Conservation (phyloP, 92 coral and sea anemone species). For the Epizoanthus fatuus region DNA sequence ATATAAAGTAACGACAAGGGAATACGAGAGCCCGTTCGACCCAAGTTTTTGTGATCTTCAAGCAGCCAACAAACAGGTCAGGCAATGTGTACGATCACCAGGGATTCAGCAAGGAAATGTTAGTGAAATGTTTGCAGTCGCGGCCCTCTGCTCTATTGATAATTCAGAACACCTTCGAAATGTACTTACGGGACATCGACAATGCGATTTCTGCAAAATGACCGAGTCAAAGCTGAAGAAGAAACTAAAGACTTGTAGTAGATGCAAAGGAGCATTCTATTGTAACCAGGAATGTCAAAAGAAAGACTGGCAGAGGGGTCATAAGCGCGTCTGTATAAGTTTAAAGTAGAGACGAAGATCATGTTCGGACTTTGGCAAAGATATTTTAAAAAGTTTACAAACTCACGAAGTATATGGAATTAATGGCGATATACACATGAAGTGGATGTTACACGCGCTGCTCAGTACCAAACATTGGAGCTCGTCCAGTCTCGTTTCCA, state of each 20-base stretch:
- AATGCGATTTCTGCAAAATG: not conserved
- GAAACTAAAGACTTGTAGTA: slow-evolving; percentile 1
- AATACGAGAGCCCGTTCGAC: not conserved
- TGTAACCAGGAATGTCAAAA: slow-evolving; percentile 7
- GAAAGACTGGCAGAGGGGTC: slow-evolving; percentile 16
- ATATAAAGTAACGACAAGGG: not conserved
- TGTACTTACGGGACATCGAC: not conserved
- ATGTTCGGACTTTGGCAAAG: too few species aligned
- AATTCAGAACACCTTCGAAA: not conserved
- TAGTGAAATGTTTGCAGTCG: not conserved
- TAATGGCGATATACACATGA: too few species aligned
- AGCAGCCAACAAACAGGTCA: not conserved
- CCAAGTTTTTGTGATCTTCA: slow-evolving; percentile 8
- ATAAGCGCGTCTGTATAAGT: not conserved
- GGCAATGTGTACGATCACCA: not conserved
- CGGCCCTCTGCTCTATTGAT: not conserved
- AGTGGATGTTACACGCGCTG: too few species aligned
- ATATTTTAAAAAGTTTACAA: too few species aligned
- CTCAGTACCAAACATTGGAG: too few species aligned
- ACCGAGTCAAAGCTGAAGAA: not conserved
- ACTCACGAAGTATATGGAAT: too few species aligned
- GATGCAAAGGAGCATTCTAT: slow-evolving; percentile 10
- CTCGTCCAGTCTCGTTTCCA: too few species aligned
- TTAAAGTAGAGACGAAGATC: not conserved
- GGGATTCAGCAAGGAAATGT: not conserved